Percentiles rank a stretch among this genome's conserved stretches.
Evolutionary conservation across 2,113 vertebrate genomes (phyloP).

Genomic region (Halichoeres trimaculatus): DNA sequence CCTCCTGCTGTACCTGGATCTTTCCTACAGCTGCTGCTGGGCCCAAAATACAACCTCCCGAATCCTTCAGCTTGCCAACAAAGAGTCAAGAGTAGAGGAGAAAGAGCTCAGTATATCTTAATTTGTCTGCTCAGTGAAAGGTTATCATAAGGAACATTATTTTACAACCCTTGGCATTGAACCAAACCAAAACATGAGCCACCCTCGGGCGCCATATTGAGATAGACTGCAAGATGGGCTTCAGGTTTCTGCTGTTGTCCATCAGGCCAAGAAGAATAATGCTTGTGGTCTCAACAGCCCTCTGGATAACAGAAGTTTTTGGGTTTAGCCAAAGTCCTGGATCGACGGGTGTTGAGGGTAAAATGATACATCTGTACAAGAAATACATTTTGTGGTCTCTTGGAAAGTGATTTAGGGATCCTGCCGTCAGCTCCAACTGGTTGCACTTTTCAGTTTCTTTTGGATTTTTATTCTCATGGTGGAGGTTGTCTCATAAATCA

Average conservation of each 20-base stretch:
- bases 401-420: conserved; percentile 53
- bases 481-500: conserved; percentile 57
- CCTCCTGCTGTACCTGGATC: conserved; percentile 29
- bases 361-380: conserved; percentile 62
- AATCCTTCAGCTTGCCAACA: conserved; percentile 13
- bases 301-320: conserved; percentile 63
- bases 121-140: conserved; percentile 21
- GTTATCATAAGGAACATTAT: conserved; percentile 9
- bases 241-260: conserved; percentile 48
- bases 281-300: conserved; percentile 33
- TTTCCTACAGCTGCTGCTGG: conserved; percentile 30
- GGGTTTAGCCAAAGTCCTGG: conserved; percentile 32
- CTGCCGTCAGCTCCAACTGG: conserved; percentile 36
- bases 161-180: conserved; percentile 1
- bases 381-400: conserved; percentile 58
- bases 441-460: conserved; percentile 53
- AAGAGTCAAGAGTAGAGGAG: background rate
- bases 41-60: conserved; percentile 15
- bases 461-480: conserved; percentile 51
- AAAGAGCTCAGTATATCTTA: background rate
- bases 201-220: background rate
- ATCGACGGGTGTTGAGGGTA: conserved; percentile 52
- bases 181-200: conserved; percentile 24
- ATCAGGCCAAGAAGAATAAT: conserved; percentile 59
- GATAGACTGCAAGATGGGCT: background rate